These are phyloP conservation scores for Pocillopora damicornis DNA, from an alignment of 64 coral and sea anemone genomes.

Conservation along the genomic window DNA sequence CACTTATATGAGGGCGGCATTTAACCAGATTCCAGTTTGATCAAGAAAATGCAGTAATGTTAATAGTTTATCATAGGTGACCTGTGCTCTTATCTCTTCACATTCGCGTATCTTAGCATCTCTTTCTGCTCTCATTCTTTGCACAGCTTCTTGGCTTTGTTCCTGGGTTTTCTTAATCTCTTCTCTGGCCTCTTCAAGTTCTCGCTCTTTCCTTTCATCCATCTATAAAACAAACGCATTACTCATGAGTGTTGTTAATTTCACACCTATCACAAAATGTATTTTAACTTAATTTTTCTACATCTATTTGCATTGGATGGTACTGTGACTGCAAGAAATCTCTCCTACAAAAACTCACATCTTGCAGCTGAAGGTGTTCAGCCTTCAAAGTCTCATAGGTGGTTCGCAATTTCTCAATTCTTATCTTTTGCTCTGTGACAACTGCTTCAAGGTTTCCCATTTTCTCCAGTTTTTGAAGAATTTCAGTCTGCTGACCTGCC, in stretches of 20 bases:
- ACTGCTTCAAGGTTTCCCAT: slow-evolving; percentile 94
- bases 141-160: slow-evolving; percentile 83
- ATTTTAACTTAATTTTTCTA: no score
- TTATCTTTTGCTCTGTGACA: slow-evolving; percentile 94
- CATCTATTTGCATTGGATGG: no score
- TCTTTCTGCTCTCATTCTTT: slow-evolving; percentile 78
- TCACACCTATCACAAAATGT: no score
- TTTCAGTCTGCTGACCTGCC: slow-evolving; percentile 69
- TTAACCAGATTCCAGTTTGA: neutral
- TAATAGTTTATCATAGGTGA: neutral
- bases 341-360: slow-evolving; percentile 53
- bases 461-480: slow-evolving; percentile 85
- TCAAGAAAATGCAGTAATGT: neutral
- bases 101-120: slow-evolving; percentile 95
- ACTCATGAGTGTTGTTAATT: no score
- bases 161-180: slow-evolving; percentile 81
- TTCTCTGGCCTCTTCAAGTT: slow-evolving; percentile 65
- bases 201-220: slow-evolving; percentile 71
- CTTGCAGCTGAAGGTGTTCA: slow-evolving; percentile 96
- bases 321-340: neutral
- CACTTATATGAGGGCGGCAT: no score
- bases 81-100: slow-evolving; percentile 87
- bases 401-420: slow-evolving; percentile 94
- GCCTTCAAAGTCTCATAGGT: slow-evolving; percentile 97
- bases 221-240: neutral